Base-by-base conservation (phyloP, 2,888 invertebrate genomes). In the Pristionchus fissidentatus region DNA sequence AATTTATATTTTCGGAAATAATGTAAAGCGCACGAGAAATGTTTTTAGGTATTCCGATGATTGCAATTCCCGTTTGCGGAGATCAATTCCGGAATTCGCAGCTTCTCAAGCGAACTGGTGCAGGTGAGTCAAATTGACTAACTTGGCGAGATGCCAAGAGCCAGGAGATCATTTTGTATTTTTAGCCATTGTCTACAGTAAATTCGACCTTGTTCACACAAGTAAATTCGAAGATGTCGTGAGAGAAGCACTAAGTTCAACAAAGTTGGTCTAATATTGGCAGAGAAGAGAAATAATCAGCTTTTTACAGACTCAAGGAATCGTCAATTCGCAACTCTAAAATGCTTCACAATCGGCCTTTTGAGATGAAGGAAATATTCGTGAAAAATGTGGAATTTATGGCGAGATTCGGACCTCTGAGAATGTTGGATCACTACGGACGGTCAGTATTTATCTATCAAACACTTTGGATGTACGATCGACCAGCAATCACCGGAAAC, bases 341-440 rank as follows among this genome's bases (percentile, higher is more conserved):
- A 1, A 79, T 79, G 38, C 79, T 79, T n/a, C 55, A 35, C 7
- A 79, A 79, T 41, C 7, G 79, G 32, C 79, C 79, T 0, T 79
- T 79, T 26, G 19, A 55, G 3, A 79, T 79, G 79, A 79, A 79
- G n/a, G 49, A 77, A 3, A 32, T 57, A 4, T 79, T 79, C 41
- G 57, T 41, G 57, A 22, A 57, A 35, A 55, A 79, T 19, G 57
- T 79, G 79, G 41, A 79, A 41, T 79, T 79, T 29, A 79, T 79
- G 79, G 79, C 32, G 15, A 13, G 43, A 55, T 79, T 43, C 41
- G 79, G 79, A 1, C 57, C 79, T 10, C 41, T 79, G 13, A 38
- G 15, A n/a, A 57, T 55, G 57, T 41, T 79, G n/a, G 57, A 79
- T 26, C 79, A 79, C 38, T 29, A 79, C n/a, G 79, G 79, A 79